These are phyloP conservation scores for Erythrocercus mccallii DNA, from an alignment of 2,113 vertebrate species.

Conservation along the genomic window DNA sequence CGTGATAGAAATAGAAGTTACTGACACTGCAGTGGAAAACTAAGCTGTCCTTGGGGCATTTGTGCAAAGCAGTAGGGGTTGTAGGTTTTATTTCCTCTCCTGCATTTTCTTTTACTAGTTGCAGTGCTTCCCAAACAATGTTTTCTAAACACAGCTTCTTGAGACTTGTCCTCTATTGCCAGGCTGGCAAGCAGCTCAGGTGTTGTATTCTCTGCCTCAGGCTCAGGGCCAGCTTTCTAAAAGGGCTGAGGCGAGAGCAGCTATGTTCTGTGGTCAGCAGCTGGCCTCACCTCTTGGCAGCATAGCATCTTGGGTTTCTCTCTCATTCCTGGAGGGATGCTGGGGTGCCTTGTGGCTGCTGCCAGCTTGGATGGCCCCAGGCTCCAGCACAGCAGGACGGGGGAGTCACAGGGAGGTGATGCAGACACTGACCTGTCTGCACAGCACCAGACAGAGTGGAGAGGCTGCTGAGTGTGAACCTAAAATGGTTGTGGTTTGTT, in stretches of 20 bases:
- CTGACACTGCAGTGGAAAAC: background rate
- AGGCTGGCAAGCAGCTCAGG: accelerated
- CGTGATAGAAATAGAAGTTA: background rate
- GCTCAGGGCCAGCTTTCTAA: background rate
- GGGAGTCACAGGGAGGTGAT: background rate
- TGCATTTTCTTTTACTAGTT: background rate
- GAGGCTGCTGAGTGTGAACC: background rate
- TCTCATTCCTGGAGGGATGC: background rate
- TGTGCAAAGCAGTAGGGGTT: background rate
- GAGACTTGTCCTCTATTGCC: background rate
- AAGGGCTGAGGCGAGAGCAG: background rate
- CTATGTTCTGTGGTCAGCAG: background rate
- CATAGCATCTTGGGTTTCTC: accelerated
- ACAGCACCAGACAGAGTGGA: background rate
- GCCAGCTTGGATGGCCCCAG: background rate
- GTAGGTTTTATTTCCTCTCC: background rate
- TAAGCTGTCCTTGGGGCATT: background rate
- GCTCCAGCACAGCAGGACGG: background rate
- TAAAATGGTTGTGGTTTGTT: background rate
- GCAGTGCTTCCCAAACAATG: background rate
- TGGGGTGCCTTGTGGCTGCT: background rate
- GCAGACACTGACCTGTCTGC: background rate
- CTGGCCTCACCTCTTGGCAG: background rate
- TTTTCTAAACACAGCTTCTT: background rate
- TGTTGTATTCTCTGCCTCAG: background rate